Evolutionary conservation across 2,888 invertebrate genomes (phyloP), one percentile per base, ranked within the genome.

Genomic region (Himalopsyche tibetana): DNA sequence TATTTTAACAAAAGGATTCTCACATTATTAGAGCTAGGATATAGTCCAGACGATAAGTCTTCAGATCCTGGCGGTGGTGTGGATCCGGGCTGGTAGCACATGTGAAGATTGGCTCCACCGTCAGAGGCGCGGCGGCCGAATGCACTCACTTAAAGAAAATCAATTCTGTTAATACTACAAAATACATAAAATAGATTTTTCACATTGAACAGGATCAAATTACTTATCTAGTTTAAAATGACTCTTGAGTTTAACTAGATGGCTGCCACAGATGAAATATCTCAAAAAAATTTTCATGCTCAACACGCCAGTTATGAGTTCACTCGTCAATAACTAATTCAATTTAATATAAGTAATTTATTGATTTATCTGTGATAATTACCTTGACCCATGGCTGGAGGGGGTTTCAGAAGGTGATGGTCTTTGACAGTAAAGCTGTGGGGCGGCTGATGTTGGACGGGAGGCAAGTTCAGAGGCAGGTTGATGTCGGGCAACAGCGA

Each of bases 51-150:
- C 88, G 93, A 89, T 87, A 92, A 89, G 90, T 93, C 93, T 89
- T 93, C 90, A 86, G 92, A 90, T 89, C 94, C 90, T 89, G 93
- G 89, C 90, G 93, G 90, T 90, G 94, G 90, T 11, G 89, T 94
- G 90, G 89, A 92, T 89, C 89, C 92, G 90, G 90, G 92, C 90
- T 90, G 95, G 90, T 94, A 95, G 90, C 93, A 94, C 89, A 95
- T 95, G 89, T 97, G 97, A 89, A 98, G 95, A 93, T 98, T 98
- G 84, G 98, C 98, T 85, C 98, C 98, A 89, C 99, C 99, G 93
- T 99, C 99, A 69, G 98, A 98, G 83, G 98, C 98, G 89, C 99
- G 95, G 69, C 99, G 94, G 8, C 98, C 98, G 92, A 97, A 97
- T 82, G 96, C 95, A 79, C 96, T 96, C 89, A 95, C 96, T 95